Evolutionary conservation across 35 echinoderm and acorn worm genomes (phyloP), one percentile per base, ranked within the genome.

Genomic region (Heliocidaris tuberculata): DNA sequence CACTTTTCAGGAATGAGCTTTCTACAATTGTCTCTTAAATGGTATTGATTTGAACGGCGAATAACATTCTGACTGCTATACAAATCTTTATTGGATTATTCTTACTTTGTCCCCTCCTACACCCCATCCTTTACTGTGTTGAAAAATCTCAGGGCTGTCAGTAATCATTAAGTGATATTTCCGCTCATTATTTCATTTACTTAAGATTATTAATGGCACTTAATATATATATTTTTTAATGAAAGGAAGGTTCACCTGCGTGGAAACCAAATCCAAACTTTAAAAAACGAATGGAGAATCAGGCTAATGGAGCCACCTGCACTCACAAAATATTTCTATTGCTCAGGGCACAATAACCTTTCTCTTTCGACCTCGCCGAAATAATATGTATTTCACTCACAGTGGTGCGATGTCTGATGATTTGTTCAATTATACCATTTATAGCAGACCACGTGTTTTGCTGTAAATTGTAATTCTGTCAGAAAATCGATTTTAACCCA

Each of bases 1-100:
- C 65, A 78, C 65, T 78, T n/a, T 60, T n/a, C 21, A 78, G 65
- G 65, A 78, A 78, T 78, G 65, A 78, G 65, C 7, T 78, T 24
- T 78, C 65, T n/a, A n/a, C 65, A 78, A 78, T 78, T 78, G 65
- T 78, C 4, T n/a, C 65, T 78, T 78, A 78, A 78, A 78, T 78
- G 65, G 65, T 78, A 78, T 78, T 78, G 65, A 78, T 78, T 78
- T 78, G 65, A 78, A 19, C 65, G 65, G 65, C 21, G 17, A 78
- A n/a, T 78, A 78, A 21, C 19, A 78, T 78, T 78, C 65, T 7
- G 65, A 24, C 21, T 78, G 19, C 65, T 78, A 21, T 21, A 78
- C 19, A 78, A 2, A 19, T 78, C 65, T 78, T 24, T 19, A 21
- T 24, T 78, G 24, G 7, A n/a, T n/a, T 78, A 27, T 78, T 78